Evolutionary conservation across 2,797 vertebrate species (phyloP), one percentile per base, ranked within the genome.

Genomic region (Martes flavigula): DNA sequence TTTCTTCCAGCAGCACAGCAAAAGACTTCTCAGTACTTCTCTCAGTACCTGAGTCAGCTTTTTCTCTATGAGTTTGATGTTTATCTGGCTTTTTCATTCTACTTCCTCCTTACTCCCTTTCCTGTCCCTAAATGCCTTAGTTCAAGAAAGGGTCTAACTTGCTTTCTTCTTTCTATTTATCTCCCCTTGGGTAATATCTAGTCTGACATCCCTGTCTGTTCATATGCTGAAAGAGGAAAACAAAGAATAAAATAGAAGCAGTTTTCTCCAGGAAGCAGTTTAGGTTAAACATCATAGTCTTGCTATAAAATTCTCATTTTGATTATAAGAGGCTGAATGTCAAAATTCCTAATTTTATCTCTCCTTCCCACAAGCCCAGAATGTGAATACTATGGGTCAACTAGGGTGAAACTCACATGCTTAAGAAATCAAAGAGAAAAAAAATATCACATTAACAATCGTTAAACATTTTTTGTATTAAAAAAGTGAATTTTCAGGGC

Each of bases 171-270:
- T 79, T 43, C 14, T 73, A 51, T 30, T 79, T 79, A 87, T 40
- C 21, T 86, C 82, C 91, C 11, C 18, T 92, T 66, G 38, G n/a
- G 1, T 77, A 79, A 95, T 89, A 91, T 43, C 9, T 27, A 72
- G 1, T 2, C 11, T n/a, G 35, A 54, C 2, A 32, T 56, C 20
- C 23, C 27, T 92, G 15, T 51, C 73, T 75, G 3, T 81, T 93
- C 79, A 75, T 83, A 92, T 11, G 10, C 35, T 81, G 43, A 90
- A 90, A 32, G n/a, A 90, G 72, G 13, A 93, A 96, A 93, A 84
- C 3, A 54, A 70, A 81, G 91, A 94, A 40, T 75, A 62, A 20
- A 83, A 88, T 32, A 88, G 64, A 93, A 4, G 25, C 3, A 48
- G 15, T 35, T 86, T 93, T 93, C 20, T 94, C 32, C 70, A 83